Evolutionary conservation across 2,797 vertebrate species (phyloP), one percentile per base, ranked within the genome.

Genomic region (Cephalopachus bancanus): DNA sequence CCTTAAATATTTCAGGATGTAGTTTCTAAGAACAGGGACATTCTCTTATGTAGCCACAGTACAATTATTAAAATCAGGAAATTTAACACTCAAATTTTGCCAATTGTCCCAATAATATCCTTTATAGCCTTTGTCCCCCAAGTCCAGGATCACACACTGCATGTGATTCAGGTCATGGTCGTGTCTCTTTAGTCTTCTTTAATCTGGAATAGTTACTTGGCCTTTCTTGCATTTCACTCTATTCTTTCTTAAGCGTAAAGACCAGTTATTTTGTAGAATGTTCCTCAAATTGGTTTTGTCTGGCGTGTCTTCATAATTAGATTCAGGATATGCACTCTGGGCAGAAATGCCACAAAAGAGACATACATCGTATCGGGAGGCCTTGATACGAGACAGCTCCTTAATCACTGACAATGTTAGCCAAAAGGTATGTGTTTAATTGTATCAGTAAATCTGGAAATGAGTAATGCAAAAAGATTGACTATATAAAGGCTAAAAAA

Each of bases 241-340:
- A 1, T 74, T 87, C 53, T 51, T 85, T 92, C 91, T 83, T 72
- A 78, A 74, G 15, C 30, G 11, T 30, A 74, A 3, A 74, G 62
- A 1, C 20, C 44, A 57, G 53, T 71, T 93, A 49, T 62, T 92
- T 72, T 84, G n/a, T 71, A 80, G 28, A 59, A 22, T 60, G 53
- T 24, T 11, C 26, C 28, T 93, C 65, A 74, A 8, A 62, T 62
- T 75, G 37, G 3, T 12, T 81, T 81, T 90, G 20, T 89, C 65
- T 83, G 26, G 49, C 71, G 9, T 88, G 83, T 87, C 80, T 97
- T 85, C 20, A 71, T 74, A 67, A 94, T 65, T 74, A 87, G 17
- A 90, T 79, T 84, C 60, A 93, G 53, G 20, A 74, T 49, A 62
- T 5, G 6, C n/a, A 78, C 26, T 72, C 71, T 53, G 0, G 44